phyloP scores from a whole-genome alignment of 2,797 vertebrate species.

The Thamnophis elegans region DNA sequence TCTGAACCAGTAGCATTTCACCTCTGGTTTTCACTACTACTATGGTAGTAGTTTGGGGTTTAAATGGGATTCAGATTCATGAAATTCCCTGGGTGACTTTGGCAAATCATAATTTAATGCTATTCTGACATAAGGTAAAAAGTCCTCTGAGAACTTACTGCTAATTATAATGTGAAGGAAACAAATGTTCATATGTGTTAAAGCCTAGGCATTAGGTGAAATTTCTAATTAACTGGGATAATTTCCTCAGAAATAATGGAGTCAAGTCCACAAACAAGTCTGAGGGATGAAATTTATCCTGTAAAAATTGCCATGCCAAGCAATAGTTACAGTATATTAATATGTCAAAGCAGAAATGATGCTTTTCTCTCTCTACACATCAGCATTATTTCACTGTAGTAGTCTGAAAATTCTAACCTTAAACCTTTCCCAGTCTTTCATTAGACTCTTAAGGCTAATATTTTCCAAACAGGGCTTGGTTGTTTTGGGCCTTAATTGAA shows the following conservation, averaged over 20 bases:
- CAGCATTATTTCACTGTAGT: background rate
- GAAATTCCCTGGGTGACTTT: background rate
- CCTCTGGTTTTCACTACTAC: background rate
- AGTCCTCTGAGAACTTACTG: background rate
- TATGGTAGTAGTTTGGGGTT: background rate
- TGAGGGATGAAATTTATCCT: background rate
- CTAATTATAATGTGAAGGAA: background rate
- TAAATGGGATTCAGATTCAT: background rate
- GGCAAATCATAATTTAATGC: background rate
- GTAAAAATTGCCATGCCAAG: background rate
- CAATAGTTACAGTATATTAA: background rate
- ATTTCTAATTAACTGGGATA: background rate
- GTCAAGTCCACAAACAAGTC: background rate
- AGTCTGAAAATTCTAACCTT: background rate
- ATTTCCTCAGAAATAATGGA: background rate
- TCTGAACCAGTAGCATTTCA: too few species aligned
- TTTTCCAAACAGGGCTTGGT: background rate
- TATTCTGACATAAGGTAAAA: background rate
- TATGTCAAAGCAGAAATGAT: background rate
- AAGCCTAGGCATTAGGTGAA: background rate
- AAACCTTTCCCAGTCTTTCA: background rate
- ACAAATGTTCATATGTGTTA: background rate
- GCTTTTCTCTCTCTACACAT: background rate
- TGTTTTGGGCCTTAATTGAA: background rate
- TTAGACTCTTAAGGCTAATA: background rate